phyloP scores from a whole-genome alignment of 2,797 vertebrate genomes.

The Darevskia mixta region DNA sequence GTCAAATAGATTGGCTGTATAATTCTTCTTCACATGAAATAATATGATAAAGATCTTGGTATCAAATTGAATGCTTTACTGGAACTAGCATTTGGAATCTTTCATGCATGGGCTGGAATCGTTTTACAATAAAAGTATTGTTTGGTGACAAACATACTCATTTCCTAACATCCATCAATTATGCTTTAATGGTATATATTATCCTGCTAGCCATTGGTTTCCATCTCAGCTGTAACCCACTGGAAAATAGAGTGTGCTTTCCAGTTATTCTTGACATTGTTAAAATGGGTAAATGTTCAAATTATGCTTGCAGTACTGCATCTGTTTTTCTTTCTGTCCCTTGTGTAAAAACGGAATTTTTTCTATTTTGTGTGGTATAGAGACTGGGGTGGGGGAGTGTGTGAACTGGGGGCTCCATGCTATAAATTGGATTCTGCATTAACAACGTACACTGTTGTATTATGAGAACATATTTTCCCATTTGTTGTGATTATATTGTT shows the following conservation, averaged over 20 bases:
- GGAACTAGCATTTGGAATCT: constrained; percentile 75
- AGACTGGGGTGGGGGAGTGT: not conserved
- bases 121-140: constrained; percentile 71
- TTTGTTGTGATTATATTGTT: constrained; percentile 57
- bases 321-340: constrained; percentile 53
- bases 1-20: constrained; percentile 72
- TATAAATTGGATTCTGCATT: constrained; percentile 59
- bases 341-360: not conserved
- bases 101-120: constrained; percentile 70
- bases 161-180: constrained; percentile 56
- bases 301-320: constrained; percentile 19
- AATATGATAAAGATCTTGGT: constrained; percentile 71
- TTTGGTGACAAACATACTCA: constrained; percentile 54
- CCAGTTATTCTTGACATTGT: constrained; percentile 37
- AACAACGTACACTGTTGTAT: constrained; percentile 52
- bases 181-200: constrained; percentile 52
- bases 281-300: constrained; percentile 52
- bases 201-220: constrained; percentile 5
- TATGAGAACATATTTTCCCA: constrained; percentile 69
- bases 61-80: constrained; percentile 76
- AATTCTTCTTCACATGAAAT: constrained; percentile 77
- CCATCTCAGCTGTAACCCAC: constrained; percentile 26
- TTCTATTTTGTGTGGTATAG: not conserved
- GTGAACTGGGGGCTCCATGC: constrained; percentile 41
- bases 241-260: constrained; percentile 11